These are phyloP conservation scores for Cyclura pinguis DNA, from an alignment of 2,797 vertebrate species.

Conservation along the genomic window DNA sequence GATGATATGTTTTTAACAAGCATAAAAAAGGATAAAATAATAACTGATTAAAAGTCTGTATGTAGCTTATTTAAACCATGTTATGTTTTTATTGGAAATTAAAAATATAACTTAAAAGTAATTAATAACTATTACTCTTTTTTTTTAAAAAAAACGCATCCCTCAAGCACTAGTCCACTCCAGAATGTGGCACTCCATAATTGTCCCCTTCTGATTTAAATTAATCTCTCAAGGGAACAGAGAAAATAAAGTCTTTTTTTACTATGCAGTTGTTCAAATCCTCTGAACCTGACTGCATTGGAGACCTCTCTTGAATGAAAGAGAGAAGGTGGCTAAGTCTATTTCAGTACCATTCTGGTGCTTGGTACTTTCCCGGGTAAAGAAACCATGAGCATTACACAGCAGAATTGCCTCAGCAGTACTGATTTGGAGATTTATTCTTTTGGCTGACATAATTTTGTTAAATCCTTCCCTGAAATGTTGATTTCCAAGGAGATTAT, in stretches of 20 bases:
- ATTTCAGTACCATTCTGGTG: background rate
- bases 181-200: no score
- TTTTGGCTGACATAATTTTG: background rate
- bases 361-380: background rate
- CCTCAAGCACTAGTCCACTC: no score
- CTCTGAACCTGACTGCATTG: background rate
- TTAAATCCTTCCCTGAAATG: slow-evolving; percentile 8
- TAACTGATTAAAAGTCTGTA: no score
- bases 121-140: no score
- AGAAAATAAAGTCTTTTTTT: background rate
- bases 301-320: background rate
- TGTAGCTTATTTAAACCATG: no score
- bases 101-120: no score
- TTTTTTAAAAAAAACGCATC: no score
- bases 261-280: background rate
- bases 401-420: background rate
- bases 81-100: no score
- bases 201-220: no score
- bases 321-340: background rate
- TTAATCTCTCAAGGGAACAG: no score
- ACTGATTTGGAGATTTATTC: background rate
- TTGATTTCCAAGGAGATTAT: slow-evolving; percentile 16
- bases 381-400: background rate
- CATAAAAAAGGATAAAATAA: no score
- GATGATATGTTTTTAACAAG: no score